Conservation (phyloP, 2,797 vertebrate genomes). For the Prionace glauca region DNA sequence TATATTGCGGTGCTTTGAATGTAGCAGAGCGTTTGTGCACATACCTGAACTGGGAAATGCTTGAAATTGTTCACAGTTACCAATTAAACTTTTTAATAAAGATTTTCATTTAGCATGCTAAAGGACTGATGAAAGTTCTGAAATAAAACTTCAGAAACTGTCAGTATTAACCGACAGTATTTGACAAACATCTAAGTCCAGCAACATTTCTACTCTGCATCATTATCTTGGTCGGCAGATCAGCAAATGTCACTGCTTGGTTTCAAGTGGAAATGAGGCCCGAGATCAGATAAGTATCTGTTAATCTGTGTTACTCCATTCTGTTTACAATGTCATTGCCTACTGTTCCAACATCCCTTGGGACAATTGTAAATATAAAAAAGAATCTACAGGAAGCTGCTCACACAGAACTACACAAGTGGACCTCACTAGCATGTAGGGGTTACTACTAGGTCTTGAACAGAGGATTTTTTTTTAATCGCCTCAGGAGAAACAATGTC, state of each 20-base stretch:
- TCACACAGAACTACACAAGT: slow-evolving; percentile 89
- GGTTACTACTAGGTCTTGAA: slow-evolving; percentile 81
- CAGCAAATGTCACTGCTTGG: slow-evolving; percentile 78
- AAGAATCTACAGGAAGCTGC: slow-evolving; percentile 76
- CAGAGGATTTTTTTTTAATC: slow-evolving; percentile 87
- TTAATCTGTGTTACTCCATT: slow-evolving; percentile 81
- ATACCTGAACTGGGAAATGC: neutral
- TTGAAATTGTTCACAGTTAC: neutral
- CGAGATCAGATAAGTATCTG: slow-evolving; percentile 79
- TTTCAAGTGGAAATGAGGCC: slow-evolving; percentile 69
- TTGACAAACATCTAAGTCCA: neutral
- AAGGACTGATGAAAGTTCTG: slow-evolving; percentile 22
- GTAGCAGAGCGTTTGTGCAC: neutral
- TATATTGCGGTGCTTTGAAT: neutral
- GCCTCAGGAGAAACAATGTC: slow-evolving; percentile 99
- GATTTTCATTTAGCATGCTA: neutral
- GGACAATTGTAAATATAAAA: slow-evolving; percentile 75
- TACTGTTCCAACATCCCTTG: slow-evolving; percentile 72
- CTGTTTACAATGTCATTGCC: slow-evolving; percentile 74
- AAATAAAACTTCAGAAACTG: slow-evolving; percentile 23
- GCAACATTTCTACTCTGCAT: slow-evolving; percentile 20
- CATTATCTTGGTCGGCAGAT: slow-evolving; percentile 45
- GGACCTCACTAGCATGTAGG: slow-evolving; percentile 79
- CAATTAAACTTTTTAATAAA: slow-evolving; percentile 21
- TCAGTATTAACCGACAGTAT: neutral